Base-by-base conservation (phyloP, 37 sponge, comb jelly and placozoan genomes). In the Agelas oroides region DNA sequence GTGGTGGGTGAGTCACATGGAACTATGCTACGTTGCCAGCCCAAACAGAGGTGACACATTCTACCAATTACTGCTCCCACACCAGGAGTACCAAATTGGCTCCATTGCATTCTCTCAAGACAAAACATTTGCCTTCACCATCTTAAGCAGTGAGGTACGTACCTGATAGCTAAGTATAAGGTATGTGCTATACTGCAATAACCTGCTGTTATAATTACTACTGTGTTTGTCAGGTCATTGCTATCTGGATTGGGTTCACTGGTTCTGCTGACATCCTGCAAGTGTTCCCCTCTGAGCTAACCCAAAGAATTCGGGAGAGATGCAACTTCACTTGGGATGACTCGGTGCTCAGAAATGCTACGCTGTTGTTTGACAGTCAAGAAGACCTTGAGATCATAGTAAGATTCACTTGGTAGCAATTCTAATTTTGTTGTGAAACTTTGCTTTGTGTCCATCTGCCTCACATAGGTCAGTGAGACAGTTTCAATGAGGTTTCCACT, bases 31-130 rank as follows among this genome's bases (percentile, higher is more conserved):
- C n/a, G n/a, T n/a, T n/a, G n/a, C 30, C 69, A 75, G 75, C 33
- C 75, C 75, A 57, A 46, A 52, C 59, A 75, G 59, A 56, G 59
- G 59, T 1, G 46, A 18, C 12, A 30, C n/a, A 2, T 57, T 25
- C 58, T 75, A 75, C 33, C 57, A 55, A 30, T 24, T 75, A 56
- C 75, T 67, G 28, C 68, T 67, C 19, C 68, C 68, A 28, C 30
- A 33, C 32, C 8, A 14, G 1, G 46, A 46, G 8, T 19, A 19
- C 34, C 27, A 34, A 2, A 67, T 67, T 34, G 32, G 33, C 68
- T 67, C 68, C 33, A 28, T 67, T 30, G 32, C 68, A 2, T 34
- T 67, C 68, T 33, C 32, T 31, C 53, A 28, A 59, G 28, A 24
- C 75, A 35, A 31, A 40, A 46, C 25, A 27, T 57, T 23, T 57